Evolutionary conservation across 2,797 vertebrate genomes (phyloP).

Genomic region (Amphiprion clarkii): DNA sequence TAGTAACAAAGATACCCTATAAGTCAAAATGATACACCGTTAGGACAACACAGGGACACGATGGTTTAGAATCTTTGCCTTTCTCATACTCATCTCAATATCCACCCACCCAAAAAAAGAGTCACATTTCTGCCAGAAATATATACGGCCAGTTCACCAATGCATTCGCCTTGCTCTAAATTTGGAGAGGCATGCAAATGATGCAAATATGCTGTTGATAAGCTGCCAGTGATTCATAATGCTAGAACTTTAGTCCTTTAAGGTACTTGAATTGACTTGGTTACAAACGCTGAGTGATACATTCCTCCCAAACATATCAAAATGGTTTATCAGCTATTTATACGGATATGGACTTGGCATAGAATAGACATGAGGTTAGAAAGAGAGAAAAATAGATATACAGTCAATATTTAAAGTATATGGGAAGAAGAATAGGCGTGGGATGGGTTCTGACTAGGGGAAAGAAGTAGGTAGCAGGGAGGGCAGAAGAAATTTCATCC

Average conservation of each 20-base stretch:
- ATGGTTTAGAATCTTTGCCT: slow-evolving; percentile 91
- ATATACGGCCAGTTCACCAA: slow-evolving; percentile 37
- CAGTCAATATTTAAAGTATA: slow-evolving; percentile 41
- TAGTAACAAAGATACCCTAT: slow-evolving; percentile 99
- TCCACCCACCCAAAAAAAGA: slow-evolving; percentile 33
- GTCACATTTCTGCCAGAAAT: slow-evolving; percentile 58
- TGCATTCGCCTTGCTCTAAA: slow-evolving; percentile 53
- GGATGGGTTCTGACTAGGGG: slow-evolving; percentile 50
- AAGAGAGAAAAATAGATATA: slow-evolving; percentile 43
- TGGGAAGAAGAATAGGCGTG: slow-evolving; percentile 43
- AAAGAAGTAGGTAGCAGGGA: slow-evolving; percentile 53
- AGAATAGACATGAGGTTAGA: slow-evolving; percentile 29
- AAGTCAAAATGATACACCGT: slow-evolving; percentile 99
- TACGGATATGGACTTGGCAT: slow-evolving; percentile 25
- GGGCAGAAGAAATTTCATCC: slow-evolving; percentile 56
- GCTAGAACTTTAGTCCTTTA: neutral
- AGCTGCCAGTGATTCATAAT: slow-evolving; percentile 1
- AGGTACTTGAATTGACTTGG: slow-evolving; percentile 7
- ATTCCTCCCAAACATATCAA: slow-evolving; percentile 33
- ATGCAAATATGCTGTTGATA: neutral
- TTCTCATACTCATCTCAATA: slow-evolving; percentile 76
- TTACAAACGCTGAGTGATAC: slow-evolving; percentile 32
- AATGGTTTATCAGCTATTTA: slow-evolving; percentile 18
- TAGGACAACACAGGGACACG: slow-evolving; percentile 94
- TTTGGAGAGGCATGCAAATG: slow-evolving; percentile 68